These are phyloP conservation scores for Montipora cactus DNA, from an alignment of 64 coral and sea anemone species.

Conservation along the genomic window DNA sequence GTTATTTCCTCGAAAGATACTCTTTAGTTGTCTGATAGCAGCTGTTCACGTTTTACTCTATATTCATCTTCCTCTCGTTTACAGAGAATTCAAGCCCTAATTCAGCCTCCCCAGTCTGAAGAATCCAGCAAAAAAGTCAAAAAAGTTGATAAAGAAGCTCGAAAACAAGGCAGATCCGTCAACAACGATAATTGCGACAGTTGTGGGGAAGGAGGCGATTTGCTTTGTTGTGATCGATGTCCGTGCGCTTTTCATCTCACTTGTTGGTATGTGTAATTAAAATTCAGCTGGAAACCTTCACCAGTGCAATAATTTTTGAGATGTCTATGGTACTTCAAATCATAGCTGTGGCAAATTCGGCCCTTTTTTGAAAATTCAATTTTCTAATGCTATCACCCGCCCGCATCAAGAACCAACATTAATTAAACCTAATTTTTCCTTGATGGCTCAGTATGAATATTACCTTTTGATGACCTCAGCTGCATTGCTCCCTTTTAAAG, in stretches of 20 bases:
- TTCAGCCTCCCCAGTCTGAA: slow-evolving; percentile 92
- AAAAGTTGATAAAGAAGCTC: slow-evolving; percentile 90
- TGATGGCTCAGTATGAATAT: not conserved
- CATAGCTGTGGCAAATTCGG: not conserved
- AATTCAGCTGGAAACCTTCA: not conserved
- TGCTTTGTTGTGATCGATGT: slow-evolving; percentile 95
- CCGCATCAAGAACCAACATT: slow-evolving; percentile 1
- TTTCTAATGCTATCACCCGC: not conserved
- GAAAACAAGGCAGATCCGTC: slow-evolving; percentile 83
- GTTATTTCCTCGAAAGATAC: slow-evolving; percentile 34
- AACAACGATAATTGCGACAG: slow-evolving; percentile 99
- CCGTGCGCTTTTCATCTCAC: slow-evolving; percentile 98
- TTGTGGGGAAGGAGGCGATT: slow-evolving; percentile 98
- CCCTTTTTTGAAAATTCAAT: not conserved
- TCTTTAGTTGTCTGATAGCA: slow-evolving; percentile 45
- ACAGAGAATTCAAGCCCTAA: slow-evolving; percentile 98
- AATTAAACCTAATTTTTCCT: slow-evolving; percentile 18
- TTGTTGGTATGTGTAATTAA: slow-evolving; percentile 84
- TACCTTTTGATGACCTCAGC: not conserved
- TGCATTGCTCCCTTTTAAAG: not conserved
- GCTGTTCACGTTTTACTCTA: slow-evolving; percentile 13
- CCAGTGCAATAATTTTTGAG: not conserved
- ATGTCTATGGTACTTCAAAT: not conserved
- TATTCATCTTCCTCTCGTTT: slow-evolving; percentile 61
- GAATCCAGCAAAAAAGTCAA: slow-evolving; percentile 62